Evolutionary conservation across 2,797 vertebrate genomes (phyloP).

Genomic region (Toxotes lorentzi): DNA sequence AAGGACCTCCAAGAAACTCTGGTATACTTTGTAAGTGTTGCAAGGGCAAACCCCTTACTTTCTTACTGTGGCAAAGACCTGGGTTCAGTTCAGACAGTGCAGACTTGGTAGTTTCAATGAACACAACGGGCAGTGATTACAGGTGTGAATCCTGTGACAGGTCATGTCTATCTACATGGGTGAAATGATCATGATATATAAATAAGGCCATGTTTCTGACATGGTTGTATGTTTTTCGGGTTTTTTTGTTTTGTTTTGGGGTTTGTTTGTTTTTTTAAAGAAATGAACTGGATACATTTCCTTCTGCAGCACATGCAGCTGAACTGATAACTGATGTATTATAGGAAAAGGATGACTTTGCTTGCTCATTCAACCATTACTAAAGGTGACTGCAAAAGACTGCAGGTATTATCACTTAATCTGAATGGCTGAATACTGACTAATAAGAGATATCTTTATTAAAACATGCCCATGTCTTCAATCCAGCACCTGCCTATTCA

Average conservation of each 20-base stretch:
- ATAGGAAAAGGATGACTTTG: constrained; percentile 43
- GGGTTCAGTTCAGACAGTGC: not conserved
- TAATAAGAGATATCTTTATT: constrained; percentile 79
- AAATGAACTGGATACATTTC: constrained; percentile 16
- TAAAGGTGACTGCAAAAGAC: constrained; percentile 57
- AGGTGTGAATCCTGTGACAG: not conserved
- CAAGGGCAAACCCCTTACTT: not conserved
- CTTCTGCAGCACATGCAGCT: constrained; percentile 18
- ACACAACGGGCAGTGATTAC: constrained; percentile 2
- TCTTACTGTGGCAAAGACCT: not conserved
- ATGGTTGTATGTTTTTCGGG: not conserved
- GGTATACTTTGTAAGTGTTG: not conserved
- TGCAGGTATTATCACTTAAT: constrained; percentile 67
- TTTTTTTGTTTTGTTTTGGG: no score
- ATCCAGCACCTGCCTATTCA: constrained; percentile 77
- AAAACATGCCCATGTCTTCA: constrained; percentile 69
- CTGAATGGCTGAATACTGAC: constrained; percentile 70
- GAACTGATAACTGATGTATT: constrained; percentile 48
- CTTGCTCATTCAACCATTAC: constrained; percentile 63
- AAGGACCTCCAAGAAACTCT: constrained; percentile 11
- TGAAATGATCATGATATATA: not conserved
- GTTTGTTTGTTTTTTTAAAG: no score
- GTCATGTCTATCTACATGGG: not conserved
- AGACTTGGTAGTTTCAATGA: not conserved
- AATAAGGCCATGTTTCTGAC: no score